Evolutionary conservation across 2,797 vertebrate species (phyloP).

Genomic region (Lemur catta): DNA sequence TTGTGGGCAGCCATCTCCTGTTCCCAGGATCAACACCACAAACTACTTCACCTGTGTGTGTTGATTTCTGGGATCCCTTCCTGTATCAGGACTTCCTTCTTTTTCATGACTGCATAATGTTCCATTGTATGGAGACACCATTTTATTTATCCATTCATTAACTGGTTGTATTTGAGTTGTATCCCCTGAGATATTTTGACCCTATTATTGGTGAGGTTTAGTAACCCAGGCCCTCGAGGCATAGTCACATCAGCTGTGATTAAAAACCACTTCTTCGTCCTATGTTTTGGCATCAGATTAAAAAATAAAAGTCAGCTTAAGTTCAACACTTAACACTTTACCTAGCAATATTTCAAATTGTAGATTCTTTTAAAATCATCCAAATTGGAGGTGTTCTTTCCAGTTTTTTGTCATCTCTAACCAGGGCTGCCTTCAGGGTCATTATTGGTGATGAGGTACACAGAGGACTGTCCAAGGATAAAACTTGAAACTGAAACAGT

Average conservation of each 20-base stretch:
- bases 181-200: not conserved
- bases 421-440: not conserved
- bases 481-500: not conserved
- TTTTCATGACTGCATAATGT: not conserved
- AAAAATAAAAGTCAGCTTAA: not conserved
- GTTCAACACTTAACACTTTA: not conserved
- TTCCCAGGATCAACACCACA: not conserved
- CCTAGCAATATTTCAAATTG: not conserved
- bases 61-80: not conserved
- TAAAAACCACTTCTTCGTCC: not conserved
- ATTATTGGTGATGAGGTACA: not conserved
- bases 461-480: not conserved
- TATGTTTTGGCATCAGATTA: not conserved
- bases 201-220: not conserved
- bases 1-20: not conserved
- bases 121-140: rapidly evolving
- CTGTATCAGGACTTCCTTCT: not conserved
- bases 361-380: not conserved
- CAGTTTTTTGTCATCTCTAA: not conserved
- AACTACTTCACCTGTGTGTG: not conserved
- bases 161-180: not conserved
- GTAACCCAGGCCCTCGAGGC: not conserved
- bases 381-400: not conserved
- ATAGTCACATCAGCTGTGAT: too few relatives aligned
- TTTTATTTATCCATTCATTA: not conserved